Percentiles rank a stretch among this genome's conserved stretches.
Conservation (phyloP, 2,797 vertebrate species). For the Peromyscus attwateri region DNA sequence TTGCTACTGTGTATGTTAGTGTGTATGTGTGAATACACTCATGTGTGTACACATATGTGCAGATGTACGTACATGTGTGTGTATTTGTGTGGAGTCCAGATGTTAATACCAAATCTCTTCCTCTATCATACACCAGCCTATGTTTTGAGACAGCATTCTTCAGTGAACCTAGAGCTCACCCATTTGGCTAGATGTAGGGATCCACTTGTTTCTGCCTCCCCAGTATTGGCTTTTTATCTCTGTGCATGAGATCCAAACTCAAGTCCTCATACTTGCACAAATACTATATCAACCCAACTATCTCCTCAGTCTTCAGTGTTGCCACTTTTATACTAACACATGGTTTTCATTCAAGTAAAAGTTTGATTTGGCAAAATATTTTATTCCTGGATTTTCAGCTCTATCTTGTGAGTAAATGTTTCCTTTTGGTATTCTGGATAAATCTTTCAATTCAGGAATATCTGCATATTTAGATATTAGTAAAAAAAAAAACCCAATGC, state of each 20-base stretch:
- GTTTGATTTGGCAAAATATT: conserved; percentile 46
- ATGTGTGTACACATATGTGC: background rate
- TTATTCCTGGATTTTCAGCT: conserved; percentile 50
- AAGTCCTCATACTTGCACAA: background rate
- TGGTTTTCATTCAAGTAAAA: conserved; percentile 51
- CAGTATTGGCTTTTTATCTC: background rate
- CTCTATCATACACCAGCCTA: too few relatives aligned
- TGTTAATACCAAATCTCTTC: background rate
- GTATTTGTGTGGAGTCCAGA: background rate
- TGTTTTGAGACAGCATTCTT: background rate
- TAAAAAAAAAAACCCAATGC: conserved; percentile 5
- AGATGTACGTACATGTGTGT: background rate
- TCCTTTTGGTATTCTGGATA: conserved; percentile 26
- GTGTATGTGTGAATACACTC: background rate
- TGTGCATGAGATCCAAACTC: background rate
- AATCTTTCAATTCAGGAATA: conserved; percentile 43
- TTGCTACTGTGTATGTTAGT: background rate
- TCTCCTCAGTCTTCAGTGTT: background rate
- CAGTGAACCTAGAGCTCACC: background rate
- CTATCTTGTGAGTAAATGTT: background rate
- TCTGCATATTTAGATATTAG: conserved; percentile 4
- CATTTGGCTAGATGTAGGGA: background rate
- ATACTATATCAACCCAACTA: background rate
- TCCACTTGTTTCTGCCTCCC: background rate
- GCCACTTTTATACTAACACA: background rate